phyloP scores from a whole-genome alignment of 2,888 invertebrate species.

The Ormyrus nitidulus region DNA sequence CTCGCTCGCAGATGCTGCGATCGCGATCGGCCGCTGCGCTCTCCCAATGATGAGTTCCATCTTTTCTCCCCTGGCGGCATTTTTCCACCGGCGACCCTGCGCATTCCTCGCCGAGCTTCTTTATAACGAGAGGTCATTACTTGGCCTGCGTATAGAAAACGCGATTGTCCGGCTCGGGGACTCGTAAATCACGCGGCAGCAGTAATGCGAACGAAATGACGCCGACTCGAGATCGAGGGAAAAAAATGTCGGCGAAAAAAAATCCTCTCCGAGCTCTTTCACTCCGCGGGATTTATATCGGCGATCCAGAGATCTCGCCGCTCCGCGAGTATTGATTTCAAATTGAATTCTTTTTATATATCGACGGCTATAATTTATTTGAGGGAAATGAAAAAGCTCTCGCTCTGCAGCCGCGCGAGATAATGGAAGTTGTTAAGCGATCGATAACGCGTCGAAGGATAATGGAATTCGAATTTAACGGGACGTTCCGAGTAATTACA shows the following conservation, averaged over 20 bases:
- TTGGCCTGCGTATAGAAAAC: slow-evolving; percentile 4
- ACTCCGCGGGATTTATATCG: too few species aligned
- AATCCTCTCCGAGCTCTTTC: too few species aligned
- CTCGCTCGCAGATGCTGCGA: background rate
- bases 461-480: slow-evolving; percentile 31
- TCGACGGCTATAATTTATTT: too few species aligned
- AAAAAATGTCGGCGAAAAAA: background rate
- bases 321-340: too few species aligned
- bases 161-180: background rate
- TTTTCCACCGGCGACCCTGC: too few species aligned
- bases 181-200: slow-evolving; percentile 31
- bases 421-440: background rate
- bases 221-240: background rate
- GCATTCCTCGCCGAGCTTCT: background rate
- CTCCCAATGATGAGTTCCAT: too few species aligned
- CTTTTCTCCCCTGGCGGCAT: too few species aligned
- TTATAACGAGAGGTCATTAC: slow-evolving; percentile 6
- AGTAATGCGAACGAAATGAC: slow-evolving; percentile 30
- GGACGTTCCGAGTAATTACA: slow-evolving; percentile 8
- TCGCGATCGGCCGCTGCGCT: background rate
- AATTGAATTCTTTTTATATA: too few species aligned
- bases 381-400: too few species aligned
- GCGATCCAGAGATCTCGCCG: too few species aligned
- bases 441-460: background rate
- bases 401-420: too few species aligned